These are phyloP conservation scores for Salpingus planirostris DNA, from an alignment of 2,888 invertebrate species.

Conservation along the genomic window DNA sequence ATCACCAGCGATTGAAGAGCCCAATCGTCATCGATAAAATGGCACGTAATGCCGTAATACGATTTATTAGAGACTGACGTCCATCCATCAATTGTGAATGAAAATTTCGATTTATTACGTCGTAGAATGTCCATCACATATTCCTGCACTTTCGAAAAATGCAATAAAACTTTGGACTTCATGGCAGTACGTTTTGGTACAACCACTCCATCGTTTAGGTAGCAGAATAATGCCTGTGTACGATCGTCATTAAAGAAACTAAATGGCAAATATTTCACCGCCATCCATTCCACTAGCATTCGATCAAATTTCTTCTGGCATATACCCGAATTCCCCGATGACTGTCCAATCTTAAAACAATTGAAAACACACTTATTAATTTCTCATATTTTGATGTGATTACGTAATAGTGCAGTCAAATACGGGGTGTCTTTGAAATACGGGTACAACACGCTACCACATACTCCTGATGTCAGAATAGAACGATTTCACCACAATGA, in stretches of 20 bases:
- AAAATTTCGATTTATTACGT: slow-evolving; percentile 7
- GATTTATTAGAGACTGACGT: slow-evolving; percentile 18
- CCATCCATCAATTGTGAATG: slow-evolving; percentile 23
- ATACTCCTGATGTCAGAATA: too few relatives aligned
- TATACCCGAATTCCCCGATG: too few relatives aligned
- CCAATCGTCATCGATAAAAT: slow-evolving; percentile 22
- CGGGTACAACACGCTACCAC: too few relatives aligned
- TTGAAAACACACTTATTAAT: too few relatives aligned
- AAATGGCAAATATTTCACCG: slow-evolving; percentile 10
- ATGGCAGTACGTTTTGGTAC: background rate
- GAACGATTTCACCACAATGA: too few relatives aligned
- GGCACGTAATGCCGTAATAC: slow-evolving; percentile 22
- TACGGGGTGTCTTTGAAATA: too few relatives aligned
- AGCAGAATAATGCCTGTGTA: slow-evolving; percentile 7
- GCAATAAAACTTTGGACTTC: background rate
- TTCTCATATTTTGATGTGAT: too few relatives aligned
- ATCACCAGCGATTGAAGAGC: slow-evolving; percentile 17
- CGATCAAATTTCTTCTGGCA: too few relatives aligned
- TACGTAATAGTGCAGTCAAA: too few relatives aligned
- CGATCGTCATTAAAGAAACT: slow-evolving; percentile 10
- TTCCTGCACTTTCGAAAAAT: background rate
- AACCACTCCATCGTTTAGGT: background rate
- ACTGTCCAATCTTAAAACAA: too few relatives aligned
- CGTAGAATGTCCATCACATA: slow-evolving; percentile 2
- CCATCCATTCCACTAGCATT: slow-evolving; percentile 11